Base-by-base conservation (phyloP, 2,888 invertebrate genomes). In the Conus canariensis region DNA sequence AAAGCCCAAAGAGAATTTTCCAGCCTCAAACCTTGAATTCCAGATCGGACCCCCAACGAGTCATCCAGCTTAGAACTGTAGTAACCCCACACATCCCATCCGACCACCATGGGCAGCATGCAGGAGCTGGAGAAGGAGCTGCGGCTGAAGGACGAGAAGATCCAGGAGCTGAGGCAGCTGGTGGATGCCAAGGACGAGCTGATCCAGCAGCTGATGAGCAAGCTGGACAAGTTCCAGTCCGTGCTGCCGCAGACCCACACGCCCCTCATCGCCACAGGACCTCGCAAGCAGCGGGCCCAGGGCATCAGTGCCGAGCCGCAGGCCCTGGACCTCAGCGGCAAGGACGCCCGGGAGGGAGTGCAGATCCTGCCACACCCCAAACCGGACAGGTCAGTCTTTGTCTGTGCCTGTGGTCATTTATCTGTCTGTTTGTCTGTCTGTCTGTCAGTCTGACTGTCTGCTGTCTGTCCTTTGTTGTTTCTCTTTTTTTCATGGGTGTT, bases 301-400 rank as follows among this genome's bases (percentile, higher is more conserved):
- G 99, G 99, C 93, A 99, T 99, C 94, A 99, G 99, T 3, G 99
- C 99, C 30, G 99, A 99, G 96, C 99, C 99, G 0, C 98, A 98
- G 95, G 97, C 97, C 93, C 97, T 98, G 95, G 70, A 97, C 98
- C 0, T 97, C 98, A 74, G 97, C 98, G 96, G 98, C 98, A 94
- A 96, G 98, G 94, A 97, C 98, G 58, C 7, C 58, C 25, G 22
- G 70, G 70, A 70, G 70, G 22, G 22, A 19, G 70, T 22, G 70
- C 19, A 22, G 22, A 70, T 96, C 90, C 95, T 95, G 83, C 96
- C 95, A 89, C 98, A 98, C 96, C 98, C 98, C 95, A 98, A 98
- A 97, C 97, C 97, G 94, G 98, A 98, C 96, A 97, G 97, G 98
- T 98, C 96, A 97, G 67, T 82, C 58, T 7, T 22, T n/a, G 64